Conservation (phyloP, 2,797 vertebrate genomes). For the Chaetodon trifasciatus region DNA sequence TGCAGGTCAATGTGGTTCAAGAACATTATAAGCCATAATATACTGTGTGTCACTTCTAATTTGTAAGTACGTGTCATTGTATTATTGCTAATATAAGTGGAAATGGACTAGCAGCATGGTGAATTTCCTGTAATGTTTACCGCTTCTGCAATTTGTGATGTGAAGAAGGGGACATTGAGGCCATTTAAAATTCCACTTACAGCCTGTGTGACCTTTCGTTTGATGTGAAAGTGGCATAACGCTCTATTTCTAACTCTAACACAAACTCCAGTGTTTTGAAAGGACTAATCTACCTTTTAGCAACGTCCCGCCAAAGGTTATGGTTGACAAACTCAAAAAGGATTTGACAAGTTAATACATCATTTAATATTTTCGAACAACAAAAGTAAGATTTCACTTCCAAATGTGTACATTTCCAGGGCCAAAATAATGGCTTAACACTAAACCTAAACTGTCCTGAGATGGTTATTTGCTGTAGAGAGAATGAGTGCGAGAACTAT, state of each 20-base stretch:
- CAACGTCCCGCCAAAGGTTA: neutral
- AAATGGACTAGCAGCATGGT: constrained; percentile 1
- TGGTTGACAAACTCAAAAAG: neutral
- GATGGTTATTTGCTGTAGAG: no score
- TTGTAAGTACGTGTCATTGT: neutral
- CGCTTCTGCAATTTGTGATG: neutral
- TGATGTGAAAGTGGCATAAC: neutral
- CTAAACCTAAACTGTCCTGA: neutral
- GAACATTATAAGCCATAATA: neutral
- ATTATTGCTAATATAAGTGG: constrained; percentile 14
- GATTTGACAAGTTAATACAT: neutral
- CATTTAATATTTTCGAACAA: neutral
- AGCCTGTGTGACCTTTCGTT: constrained; percentile 26
- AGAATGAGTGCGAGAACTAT: neutral
- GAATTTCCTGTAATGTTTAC: neutral
- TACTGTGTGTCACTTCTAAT: neutral
- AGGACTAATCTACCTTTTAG: constrained; percentile 9
- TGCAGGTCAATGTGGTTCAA: constrained; percentile 3
- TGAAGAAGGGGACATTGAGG: neutral
- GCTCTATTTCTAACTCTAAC: neutral
- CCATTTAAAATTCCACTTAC: constrained; percentile 11
- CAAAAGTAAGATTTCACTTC: neutral
- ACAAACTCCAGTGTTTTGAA: neutral
- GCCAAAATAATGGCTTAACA: neutral
- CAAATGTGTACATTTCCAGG: neutral